Percentiles rank a stretch among this genome's conserved stretches.
phyloP scores from a whole-genome alignment of 1,140 invertebrate genomes.

The Saccostrea glomerata region DNA sequence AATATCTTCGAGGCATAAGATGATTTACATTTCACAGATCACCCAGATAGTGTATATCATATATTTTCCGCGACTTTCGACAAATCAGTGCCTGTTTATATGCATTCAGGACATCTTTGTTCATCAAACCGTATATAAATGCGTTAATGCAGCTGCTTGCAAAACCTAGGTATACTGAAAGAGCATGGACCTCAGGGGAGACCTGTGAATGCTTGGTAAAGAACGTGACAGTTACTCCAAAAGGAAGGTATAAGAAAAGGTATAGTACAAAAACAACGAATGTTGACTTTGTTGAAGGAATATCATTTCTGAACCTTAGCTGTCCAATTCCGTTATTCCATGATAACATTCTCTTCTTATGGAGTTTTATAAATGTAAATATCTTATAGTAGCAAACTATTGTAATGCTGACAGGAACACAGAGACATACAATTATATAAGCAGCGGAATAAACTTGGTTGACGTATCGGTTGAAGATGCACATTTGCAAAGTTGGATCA shows the following conservation, averaged over 20 bases:
- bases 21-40: too few species aligned
- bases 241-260: background rate
- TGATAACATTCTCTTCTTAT: background rate
- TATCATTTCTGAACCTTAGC: background rate
- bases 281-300: background rate
- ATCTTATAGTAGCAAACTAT: background rate
- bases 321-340: background rate
- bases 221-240: background rate
- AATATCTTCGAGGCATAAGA: too few species aligned
- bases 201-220: background rate
- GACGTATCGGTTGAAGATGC: background rate
- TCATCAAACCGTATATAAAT: background rate
- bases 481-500: background rate
- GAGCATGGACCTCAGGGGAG: background rate
- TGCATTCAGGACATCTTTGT: background rate
- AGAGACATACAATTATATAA: background rate
- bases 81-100: background rate
- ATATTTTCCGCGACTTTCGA: background rate
- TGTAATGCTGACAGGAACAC: background rate
- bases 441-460: background rate
- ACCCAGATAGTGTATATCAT: background rate
- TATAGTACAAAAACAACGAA: background rate
- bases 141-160: background rate
- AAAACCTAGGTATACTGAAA: background rate
- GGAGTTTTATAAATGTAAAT: background rate